Evolutionary conservation across 2,888 invertebrate species (phyloP), one percentile per base, ranked within the genome.

Genomic region (Zelleria hepariella): DNA sequence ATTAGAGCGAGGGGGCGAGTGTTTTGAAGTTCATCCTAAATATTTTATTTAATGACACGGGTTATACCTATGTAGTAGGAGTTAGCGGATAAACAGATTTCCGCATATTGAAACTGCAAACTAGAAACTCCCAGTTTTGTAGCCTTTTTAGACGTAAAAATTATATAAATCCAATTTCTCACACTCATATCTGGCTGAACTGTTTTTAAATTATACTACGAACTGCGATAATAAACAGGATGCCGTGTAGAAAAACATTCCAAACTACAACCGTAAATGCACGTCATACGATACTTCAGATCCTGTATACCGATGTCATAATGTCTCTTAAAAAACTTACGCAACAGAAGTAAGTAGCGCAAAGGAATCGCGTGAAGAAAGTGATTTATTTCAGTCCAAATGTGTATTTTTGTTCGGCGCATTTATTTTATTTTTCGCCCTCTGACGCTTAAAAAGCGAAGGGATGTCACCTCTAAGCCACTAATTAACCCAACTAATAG

Each of bases 401-500:
- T 62, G 64, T 60, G 64, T 69, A 70, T 72, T 71, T 71, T 63
- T 63, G n/a, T 24, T 7, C 48, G 47, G 27, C 8, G 27, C n/a
- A 32, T 27, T 32, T 20, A 32, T 55, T 53, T 53, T 53, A n/a
- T n/a, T 42, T 57, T 48, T 47, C 47, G 6, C 57, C 18, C 24
- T 25, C 15, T 57, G 24, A 48, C 57, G 48, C 48, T 48, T 47
- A 57, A 57, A 57, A 57, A 23, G 21, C 47, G 3, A 7, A 47
- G 32, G 51, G 26, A 59, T 25, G 52, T 51, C 42, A 53, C 57
- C 47, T 42, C 57, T 72, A 70, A 15, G 76, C 76, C 75, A 77
- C 80, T 83, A 84, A 84, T 84, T 84, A 83, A 82, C 80, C 75
- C 72, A 75, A 78, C 80, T 78, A 82, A 80, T 78, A 62, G 60